phyloP scores from a whole-genome alignment of 2,888 invertebrate species.

The Standfussiana lucernea region DNA sequence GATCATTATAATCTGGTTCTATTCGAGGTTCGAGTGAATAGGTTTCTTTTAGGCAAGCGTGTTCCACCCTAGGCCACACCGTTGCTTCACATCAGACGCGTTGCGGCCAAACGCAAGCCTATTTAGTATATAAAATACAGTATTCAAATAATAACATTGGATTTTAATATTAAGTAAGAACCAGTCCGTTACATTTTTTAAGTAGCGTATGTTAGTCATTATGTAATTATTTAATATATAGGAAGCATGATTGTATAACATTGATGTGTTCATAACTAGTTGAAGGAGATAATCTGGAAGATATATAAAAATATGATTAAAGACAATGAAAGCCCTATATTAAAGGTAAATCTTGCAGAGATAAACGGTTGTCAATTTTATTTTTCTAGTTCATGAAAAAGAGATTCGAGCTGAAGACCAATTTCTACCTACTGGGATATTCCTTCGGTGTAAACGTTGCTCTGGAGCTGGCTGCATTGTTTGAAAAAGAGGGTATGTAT shows the following conservation, averaged over 20 bases:
- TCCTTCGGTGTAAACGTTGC: slow-evolving; percentile 79
- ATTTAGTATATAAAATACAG: too few species aligned
- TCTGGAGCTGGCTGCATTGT: slow-evolving; percentile 76
- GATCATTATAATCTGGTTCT: too few species aligned
- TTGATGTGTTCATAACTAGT: too few species aligned
- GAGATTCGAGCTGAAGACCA: slow-evolving; percentile 66
- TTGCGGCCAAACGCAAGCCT: too few species aligned
- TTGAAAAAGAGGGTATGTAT: slow-evolving; percentile 80
- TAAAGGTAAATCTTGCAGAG: too few species aligned
- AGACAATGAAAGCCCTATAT: neutral
- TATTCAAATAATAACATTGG: neutral
- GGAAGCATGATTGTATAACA: too few species aligned
- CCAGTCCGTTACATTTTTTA: neutral
- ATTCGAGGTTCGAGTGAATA: too few species aligned
- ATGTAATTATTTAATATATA: neutral
- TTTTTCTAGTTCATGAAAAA: slow-evolving; percentile 67
- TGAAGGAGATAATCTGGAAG: too few species aligned
- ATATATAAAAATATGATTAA: too few species aligned
- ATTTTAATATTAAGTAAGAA: neutral
- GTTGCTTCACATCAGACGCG: too few species aligned
- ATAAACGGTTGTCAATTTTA: neutral
- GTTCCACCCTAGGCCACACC: too few species aligned
- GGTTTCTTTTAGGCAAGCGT: too few species aligned
- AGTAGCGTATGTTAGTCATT: neutral
- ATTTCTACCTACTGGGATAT: slow-evolving; percentile 75